Base-by-base conservation (phyloP, 2,797 vertebrate species). In the Scarus forsteni region DNA sequence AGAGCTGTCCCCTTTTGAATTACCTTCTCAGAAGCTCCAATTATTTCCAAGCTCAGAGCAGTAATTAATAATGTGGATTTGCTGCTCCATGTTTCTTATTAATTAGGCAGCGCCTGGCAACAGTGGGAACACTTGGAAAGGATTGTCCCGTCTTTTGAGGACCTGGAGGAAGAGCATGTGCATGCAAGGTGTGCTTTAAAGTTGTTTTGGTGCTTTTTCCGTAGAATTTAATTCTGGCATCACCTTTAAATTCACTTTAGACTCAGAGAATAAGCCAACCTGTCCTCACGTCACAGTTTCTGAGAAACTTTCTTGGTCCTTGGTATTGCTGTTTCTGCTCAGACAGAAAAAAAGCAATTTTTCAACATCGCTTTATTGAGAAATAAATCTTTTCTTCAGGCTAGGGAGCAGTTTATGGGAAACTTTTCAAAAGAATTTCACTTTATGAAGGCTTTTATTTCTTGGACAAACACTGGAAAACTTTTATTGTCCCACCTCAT, bases 31-130 rank as follows among this genome's bases (percentile, higher is more conserved):
- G 75, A 80, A 76, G 80, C 76, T 87, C 85, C 90, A 94, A 92
- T 93, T 93, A 94, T 93, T 92, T 91, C 66, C 65, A 65, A 75
- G 89, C 92, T 92, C 81, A 89, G 79, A 93, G 90, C 86, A 66
- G 77, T 87, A 90, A 90, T 92, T 93, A 93, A 91, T 86, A 84
- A 76, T 79, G 73, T 74, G 80, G 75, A 77, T 77, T 81, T 52
- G 5, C 78, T 54, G 34, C 71, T 84, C 81, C 15, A 44, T 78
- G 68, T 73, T 85, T 38, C 66, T 83, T 78, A 85, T 92, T 91
- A 91, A 91, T 92, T 81, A 80, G 66, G 70, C 67, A 60, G 61
- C 53, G 12, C 53, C 58, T 34, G 4, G 72, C 67, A 75, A 87
- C 69, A 76, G 42, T 66, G 64, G 66, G 46, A 67, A 74, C 49